These are phyloP conservation scores for Drosophila austrosaltans DNA, from an alignment of 2,888 invertebrate genomes.

Conservation along the genomic window DNA sequence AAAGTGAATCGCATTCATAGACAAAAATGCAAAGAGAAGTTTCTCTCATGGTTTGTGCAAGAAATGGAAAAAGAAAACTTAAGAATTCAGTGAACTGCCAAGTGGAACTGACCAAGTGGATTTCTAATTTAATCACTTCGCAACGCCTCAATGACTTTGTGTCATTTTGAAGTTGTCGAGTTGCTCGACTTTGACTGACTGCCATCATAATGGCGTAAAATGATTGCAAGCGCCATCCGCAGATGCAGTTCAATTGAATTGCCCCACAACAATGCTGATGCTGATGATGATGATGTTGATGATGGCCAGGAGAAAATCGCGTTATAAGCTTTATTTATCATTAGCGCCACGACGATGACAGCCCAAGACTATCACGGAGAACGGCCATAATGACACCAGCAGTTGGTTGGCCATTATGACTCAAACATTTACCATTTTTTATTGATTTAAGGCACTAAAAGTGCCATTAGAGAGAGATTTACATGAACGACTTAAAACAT, in stretches of 20 bases:
- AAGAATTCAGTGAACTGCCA: conserved; percentile 24
- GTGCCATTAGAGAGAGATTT: not conserved
- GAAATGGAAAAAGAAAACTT: not conserved
- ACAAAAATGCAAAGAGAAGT: conserved; percentile 42
- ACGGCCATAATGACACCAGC: conserved; percentile 40
- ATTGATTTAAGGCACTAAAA: conserved; percentile 51
- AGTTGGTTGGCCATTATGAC: conserved; percentile 39
- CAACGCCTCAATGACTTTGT: conserved; percentile 57
- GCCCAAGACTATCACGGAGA: not conserved
- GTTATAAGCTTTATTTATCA: conserved; percentile 55
- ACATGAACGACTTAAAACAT: not conserved
- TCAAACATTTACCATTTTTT: conserved; percentile 46
- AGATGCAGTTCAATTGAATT: conserved; percentile 37
- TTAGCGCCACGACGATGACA: conserved; percentile 18
- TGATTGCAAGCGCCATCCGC: conserved; percentile 19
- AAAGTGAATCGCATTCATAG: conserved; percentile 14
- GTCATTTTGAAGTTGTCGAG: conserved; percentile 45
- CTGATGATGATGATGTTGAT: conserved; percentile 1
- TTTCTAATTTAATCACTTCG: conserved; percentile 56
- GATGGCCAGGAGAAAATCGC: conserved; percentile 21
- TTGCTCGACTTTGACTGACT: conserved; percentile 23
- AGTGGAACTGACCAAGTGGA: conserved; percentile 41
- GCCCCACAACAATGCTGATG: conserved; percentile 5
- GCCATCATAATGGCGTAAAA: conserved; percentile 11
- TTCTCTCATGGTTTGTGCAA: conserved; percentile 18